Conservation (phyloP, 2,888 invertebrate genomes). For the Nasonovia ribisnigri region DNA sequence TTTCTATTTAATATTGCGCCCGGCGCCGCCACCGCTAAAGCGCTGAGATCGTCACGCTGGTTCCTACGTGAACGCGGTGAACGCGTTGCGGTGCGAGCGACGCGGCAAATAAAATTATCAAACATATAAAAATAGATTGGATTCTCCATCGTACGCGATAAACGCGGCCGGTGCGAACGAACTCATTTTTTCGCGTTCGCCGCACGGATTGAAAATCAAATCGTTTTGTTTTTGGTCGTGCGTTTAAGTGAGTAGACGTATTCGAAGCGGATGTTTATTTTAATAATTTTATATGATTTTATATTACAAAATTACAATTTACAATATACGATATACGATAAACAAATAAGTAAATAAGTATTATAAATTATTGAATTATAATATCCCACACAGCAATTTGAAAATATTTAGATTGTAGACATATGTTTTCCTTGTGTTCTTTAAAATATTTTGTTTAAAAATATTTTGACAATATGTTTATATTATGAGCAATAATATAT, state of each 20-base stretch:
- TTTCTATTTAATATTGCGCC: no score
- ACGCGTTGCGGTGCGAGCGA: background rate
- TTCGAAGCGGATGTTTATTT: no score
- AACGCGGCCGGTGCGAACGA: background rate
- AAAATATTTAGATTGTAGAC: no score
- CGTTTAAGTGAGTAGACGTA: background rate
- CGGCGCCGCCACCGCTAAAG: no score
- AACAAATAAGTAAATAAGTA: background rate
- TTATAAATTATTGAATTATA: background rate
- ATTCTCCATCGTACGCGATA: background rate
- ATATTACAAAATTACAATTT: no score
- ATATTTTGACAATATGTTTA: no score
- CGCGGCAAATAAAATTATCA: background rate
- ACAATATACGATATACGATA: background rate
- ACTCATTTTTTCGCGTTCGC: background rate
- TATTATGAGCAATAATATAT: no score
- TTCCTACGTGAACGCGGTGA: background rate
- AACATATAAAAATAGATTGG: background rate
- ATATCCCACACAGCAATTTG: no score
- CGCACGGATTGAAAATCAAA: background rate
- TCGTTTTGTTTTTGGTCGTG: background rate
- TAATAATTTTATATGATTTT: no score
- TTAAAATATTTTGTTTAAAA: no score
- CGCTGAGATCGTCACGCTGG: no score
- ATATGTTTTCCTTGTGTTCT: no score